Evolutionary conservation across 2,888 invertebrate genomes (phyloP).

Genomic region (Aelia acuminata): DNA sequence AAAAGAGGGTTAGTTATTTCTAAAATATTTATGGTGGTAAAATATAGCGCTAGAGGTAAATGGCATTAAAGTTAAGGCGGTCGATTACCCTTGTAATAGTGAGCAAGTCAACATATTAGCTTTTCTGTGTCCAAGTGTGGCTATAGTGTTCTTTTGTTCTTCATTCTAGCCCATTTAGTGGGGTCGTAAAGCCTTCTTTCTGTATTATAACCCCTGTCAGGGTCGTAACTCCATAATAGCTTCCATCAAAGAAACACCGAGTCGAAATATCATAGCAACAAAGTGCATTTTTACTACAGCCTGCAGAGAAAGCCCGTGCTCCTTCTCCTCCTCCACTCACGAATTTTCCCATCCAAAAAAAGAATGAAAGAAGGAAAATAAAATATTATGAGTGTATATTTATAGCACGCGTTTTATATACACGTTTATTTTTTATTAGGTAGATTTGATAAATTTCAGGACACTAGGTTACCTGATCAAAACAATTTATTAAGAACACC

Average conservation of each 20-base stretch:
- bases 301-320: background rate
- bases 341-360: background rate
- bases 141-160: background rate
- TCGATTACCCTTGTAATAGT: background rate
- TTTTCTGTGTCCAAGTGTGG: background rate
- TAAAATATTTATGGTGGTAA: background rate
- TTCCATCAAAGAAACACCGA: slow-evolving; percentile 27
- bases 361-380: background rate
- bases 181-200: slow-evolving; percentile 12
- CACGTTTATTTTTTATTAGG: no score
- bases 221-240: slow-evolving; percentile 23
- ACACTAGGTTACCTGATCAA: no score
- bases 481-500: no score
- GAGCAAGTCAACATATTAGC: background rate
- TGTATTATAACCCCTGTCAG: slow-evolving; percentile 20
- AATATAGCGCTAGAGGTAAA: no score
- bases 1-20: background rate
- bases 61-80: background rate
- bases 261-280: slow-evolving; percentile 20
- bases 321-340: background rate
- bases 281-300: slow-evolving; percentile 22
- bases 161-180: slow-evolving; percentile 15
- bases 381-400: background rate
- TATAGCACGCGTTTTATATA: no score
- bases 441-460: no score